Evolutionary conservation across 2,888 invertebrate genomes (phyloP).

Genomic region (Lumbricus terrestris): DNA sequence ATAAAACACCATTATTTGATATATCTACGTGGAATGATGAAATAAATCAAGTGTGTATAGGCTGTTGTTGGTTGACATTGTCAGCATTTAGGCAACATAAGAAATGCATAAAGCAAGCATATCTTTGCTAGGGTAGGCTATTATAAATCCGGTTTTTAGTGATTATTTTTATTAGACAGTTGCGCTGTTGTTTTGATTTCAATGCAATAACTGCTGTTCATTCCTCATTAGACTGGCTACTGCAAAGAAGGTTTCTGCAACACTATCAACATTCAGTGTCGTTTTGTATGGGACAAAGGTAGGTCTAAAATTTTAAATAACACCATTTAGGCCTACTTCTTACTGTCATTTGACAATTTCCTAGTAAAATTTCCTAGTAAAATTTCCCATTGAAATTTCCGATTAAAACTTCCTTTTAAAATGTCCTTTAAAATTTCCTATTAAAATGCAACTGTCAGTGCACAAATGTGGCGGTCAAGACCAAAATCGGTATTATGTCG

Average conservation of each 20-base stretch:
- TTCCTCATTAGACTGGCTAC: not conserved
- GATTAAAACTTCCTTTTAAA: no score
- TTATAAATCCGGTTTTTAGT: not conserved
- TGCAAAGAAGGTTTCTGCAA: constrained; percentile 15
- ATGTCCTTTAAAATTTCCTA: not conserved
- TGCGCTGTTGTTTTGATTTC: not conserved
- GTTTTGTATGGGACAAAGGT: constrained; percentile 6
- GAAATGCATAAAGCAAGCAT: not conserved
- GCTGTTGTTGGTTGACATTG: not conserved
- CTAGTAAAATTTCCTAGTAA: no score
- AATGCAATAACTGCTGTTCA: not conserved
- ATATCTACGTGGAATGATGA: not conserved
- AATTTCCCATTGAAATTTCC: no score
- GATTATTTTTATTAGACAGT: not conserved
- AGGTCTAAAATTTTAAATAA: not conserved
- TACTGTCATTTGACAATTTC: not conserved
- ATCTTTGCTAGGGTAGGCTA: not conserved
- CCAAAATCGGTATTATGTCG: no score
- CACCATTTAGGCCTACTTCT: not conserved
- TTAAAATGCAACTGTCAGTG: not conserved
- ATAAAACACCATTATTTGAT: not conserved
- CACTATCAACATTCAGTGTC: constrained; percentile 6
- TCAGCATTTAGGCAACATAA: not conserved
- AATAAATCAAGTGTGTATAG: not conserved
- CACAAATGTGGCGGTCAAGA: no score